Evolutionary conservation across 2,797 vertebrate species (phyloP).

Genomic region (Platyrinchus mystaceus): DNA sequence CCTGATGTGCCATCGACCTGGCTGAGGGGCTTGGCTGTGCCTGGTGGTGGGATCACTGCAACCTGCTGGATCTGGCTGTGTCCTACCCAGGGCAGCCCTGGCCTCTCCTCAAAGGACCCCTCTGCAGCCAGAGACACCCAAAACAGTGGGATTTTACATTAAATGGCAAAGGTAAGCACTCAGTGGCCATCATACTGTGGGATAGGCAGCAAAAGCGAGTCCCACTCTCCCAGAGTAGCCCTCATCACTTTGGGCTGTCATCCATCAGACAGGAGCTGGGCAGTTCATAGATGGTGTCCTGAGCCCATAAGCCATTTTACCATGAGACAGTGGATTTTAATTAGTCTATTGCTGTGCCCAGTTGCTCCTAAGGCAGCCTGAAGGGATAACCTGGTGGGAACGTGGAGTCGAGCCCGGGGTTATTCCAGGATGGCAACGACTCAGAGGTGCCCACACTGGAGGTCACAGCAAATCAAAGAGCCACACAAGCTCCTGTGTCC

Average conservation of each 20-base stretch:
- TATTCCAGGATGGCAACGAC: rapidly evolving
- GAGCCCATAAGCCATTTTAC: background rate
- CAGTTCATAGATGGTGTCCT: rapidly evolving
- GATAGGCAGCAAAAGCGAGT: background rate
- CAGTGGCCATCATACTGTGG: rapidly evolving
- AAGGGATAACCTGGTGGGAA: background rate
- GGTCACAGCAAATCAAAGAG: background rate
- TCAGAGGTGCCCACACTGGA: rapidly evolving
- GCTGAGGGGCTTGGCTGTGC: background rate
- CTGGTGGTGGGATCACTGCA: rapidly evolving
- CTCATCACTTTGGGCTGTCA: no score
- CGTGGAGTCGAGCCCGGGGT: rapidly evolving
- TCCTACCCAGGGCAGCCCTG: background rate
- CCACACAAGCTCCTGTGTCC: rapidly evolving
- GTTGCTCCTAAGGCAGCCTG: background rate
- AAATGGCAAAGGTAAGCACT: background rate
- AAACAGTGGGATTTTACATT: rapidly evolving
- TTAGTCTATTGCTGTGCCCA: rapidly evolving
- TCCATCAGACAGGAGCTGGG: background rate
- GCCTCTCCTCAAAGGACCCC: background rate
- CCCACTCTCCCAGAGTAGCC: no score
- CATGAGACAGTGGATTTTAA: background rate
- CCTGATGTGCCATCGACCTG: background rate
- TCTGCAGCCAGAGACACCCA: background rate
- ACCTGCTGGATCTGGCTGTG: background rate